phyloP scores from a whole-genome alignment of 2,888 invertebrate genomes.

The Ennomos fuscantarius region DNA sequence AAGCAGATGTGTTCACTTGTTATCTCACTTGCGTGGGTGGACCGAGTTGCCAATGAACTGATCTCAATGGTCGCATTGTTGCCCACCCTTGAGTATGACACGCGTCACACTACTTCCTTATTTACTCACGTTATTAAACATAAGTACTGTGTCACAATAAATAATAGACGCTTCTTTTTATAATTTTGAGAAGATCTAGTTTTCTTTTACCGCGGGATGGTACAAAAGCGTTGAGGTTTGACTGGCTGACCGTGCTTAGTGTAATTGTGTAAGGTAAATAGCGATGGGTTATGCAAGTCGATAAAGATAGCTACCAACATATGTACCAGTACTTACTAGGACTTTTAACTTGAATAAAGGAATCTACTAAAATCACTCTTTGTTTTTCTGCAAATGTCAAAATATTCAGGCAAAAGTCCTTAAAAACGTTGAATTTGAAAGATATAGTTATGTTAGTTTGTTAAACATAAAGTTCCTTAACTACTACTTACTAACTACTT shows the following conservation, averaged over 20 bases:
- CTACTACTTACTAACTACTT: no score
- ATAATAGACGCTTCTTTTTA: not conserved
- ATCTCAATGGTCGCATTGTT: constrained; percentile 79
- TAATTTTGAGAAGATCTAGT: not conserved
- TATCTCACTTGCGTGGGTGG: constrained; percentile 79
- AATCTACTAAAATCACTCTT: no score
- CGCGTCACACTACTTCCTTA: constrained; percentile 74
- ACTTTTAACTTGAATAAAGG: no score
- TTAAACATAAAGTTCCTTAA: no score
- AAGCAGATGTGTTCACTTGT: constrained; percentile 82
- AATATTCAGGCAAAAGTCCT: no score
- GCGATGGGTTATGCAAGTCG: constrained; percentile 36
- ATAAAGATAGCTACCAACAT: constrained; percentile 1
- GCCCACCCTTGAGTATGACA: constrained; percentile 66
- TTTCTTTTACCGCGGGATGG: not conserved
- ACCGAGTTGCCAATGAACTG: constrained; percentile 72
- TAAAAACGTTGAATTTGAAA: no score
- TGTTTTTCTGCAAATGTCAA: no score
- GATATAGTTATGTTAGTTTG: no score
- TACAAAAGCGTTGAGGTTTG: not conserved
- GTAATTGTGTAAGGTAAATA: constrained; percentile 39
- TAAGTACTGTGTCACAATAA: constrained; percentile 39
- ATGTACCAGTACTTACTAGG: not conserved
- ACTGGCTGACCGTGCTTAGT: not conserved
- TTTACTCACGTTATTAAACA: constrained; percentile 51